Base-by-base conservation (phyloP, 2,113 vertebrate species). In the Blennius ocellaris region DNA sequence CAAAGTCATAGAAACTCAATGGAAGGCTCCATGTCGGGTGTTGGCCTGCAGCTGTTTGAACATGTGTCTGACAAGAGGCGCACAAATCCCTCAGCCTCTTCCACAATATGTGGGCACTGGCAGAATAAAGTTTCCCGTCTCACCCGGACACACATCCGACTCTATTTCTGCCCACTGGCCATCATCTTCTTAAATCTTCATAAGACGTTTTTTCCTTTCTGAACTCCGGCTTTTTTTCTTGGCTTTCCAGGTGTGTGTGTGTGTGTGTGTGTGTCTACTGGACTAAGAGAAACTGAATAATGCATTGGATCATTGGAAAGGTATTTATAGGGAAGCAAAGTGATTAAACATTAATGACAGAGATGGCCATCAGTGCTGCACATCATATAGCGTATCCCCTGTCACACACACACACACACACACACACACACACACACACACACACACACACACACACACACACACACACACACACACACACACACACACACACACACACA, bases 281-380 rank as follows among this genome's bases (percentile, higher is more conserved):
- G 72, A 55, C 71, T 68, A 70, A 76, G 72, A 90, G 81, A 70
- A 75, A 72, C 65, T 92, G 78, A 93, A 92, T 93, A 92, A 92
- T 92, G 68, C 82, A 92, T 90, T 69, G 61, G 75, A 92, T 92
- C 87, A 90, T 91, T 90, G 90, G 83, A 85, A 88, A 89, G 76
- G 90, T 92, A 92, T 92, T 90, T 92, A 92, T 87, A 90, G 90
- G 89, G 87, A 91, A 91, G 84, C 69, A 84, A 47, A 65, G 50
- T 57, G 82, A 78, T 92, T 76, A 90, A 93, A 91, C 40, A 91
- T 92, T 92, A 77, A 92, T 90, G 84, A 61, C 60, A 72, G 80
- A 81, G 81, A 71, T 43, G 64, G 75, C 92, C 91, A 89, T 94
- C 90, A 90, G 87, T 75, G 66, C 65, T 51, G 36, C 56, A 78